Base-by-base conservation (phyloP, 2,797 vertebrate genomes). In the Sphenopsis melanotis region DNA sequence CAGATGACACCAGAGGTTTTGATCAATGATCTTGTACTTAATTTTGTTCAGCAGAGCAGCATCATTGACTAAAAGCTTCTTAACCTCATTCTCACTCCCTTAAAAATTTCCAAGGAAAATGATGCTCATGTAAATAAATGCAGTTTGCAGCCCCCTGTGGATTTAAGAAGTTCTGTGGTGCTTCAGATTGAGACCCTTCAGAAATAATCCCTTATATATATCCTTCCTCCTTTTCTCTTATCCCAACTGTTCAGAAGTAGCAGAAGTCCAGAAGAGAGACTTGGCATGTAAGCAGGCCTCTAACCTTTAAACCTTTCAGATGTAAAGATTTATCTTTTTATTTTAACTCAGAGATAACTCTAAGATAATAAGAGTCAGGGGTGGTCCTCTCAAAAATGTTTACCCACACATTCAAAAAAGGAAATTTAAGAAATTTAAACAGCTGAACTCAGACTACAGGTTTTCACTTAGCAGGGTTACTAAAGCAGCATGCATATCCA, bases 361-460 rank as follows among this genome's bases (percentile, higher is more conserved):
- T 68, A 49, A 83, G 36, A 32, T 12, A 3, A 3, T 39, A 46
- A 57, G 2, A 53, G 1, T 13, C 13, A 8, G 7, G 3, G 1
- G 6, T 11, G 5, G 8, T 12, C 20, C 23, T 60, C 72, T 75
- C 32, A 70, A 61, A 91, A 65, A 70, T 34, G 8, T 41, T 75
- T 76, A 39, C 15, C 8, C 9, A 56, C 23, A 53, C 15, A 21
- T 2, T 19, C 6, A 56, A 64, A 83, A 9, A 1, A 0, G 17
- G 36, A 27, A 37, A 19, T 59, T 55, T 10, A 61, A 76, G 30
- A n/a, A 37, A 44, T 82, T 93, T 15, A 9, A 82, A 87, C 75
- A 66, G 36, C 79, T 66, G 53, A 63, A 93, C 30, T 93, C 23
- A 34, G 49, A 44, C 36, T 83, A 39, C 29, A 79, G 15, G 34